A percentile compares a stretch with the other conserved stretches of the same genome.
These are phyloP conservation scores for Bubo bubo DNA, from an alignment of 2,113 vertebrate genomes.

Conservation along the genomic window DNA sequence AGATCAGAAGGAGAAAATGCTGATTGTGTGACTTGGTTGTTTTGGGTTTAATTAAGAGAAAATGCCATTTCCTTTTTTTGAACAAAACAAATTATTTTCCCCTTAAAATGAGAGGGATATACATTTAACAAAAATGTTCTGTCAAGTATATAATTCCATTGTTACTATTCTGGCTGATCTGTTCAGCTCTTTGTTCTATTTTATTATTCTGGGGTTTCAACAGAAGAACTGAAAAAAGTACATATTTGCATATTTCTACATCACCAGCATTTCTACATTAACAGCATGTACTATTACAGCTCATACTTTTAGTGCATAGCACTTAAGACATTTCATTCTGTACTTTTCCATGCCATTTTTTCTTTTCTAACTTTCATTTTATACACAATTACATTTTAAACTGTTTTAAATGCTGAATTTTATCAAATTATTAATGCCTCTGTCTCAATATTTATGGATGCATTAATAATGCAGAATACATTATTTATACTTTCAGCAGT, in stretches of 20 bases:
- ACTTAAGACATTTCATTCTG: not conserved
- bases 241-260: conserved; percentile 33
- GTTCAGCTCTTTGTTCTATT: not conserved
- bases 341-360: not conserved
- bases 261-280: not conserved
- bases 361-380: not conserved
- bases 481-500: not conserved
- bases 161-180: not conserved
- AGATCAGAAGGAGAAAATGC: not conserved
- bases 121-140: not conserved
- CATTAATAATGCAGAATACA: not conserved
- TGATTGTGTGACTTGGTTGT: not conserved
- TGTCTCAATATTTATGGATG: not conserved
- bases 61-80: not conserved
- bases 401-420: not conserved
- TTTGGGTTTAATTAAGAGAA: not conserved
- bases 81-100: not conserved
- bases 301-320: not conserved
- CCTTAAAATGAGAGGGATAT: not conserved
- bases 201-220: not conserved
- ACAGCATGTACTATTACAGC: not conserved
- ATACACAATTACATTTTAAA: not conserved
- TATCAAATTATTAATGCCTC: not conserved
- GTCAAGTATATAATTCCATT: not conserved
- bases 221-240: conserved; percentile 1